phyloP scores from a whole-genome alignment of 2,113 vertebrate genomes.

The Alethe diademata region DNA sequence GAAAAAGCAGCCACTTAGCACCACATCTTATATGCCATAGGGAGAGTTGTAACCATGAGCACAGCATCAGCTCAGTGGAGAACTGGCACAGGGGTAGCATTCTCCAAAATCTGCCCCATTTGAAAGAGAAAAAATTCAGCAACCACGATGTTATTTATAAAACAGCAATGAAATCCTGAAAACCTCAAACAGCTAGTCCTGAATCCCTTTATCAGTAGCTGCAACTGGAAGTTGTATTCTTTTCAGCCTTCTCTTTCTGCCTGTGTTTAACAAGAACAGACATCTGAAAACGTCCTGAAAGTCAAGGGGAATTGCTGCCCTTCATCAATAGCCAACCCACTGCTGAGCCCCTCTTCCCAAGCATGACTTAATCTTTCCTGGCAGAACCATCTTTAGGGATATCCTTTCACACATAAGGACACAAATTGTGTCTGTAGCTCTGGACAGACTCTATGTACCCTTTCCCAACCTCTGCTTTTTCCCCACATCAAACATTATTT shows the following conservation, averaged over 20 bases:
- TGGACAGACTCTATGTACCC: neutral
- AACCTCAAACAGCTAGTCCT: neutral
- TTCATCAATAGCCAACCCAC: neutral
- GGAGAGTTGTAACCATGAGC: neutral
- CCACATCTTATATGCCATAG: neutral
- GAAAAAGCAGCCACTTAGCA: neutral
- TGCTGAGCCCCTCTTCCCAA: neutral
- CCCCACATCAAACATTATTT: neutral
- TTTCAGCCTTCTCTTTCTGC: neutral
- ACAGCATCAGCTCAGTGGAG: neutral
- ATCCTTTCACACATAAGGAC: neutral
- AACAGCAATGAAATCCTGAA: neutral
- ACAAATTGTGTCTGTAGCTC: neutral
- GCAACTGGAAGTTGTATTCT: neutral
- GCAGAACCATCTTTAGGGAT: slow-evolving; percentile 9
- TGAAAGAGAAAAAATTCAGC: neutral
- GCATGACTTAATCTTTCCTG: neutral
- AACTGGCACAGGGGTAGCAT: neutral
- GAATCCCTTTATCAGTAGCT: neutral
- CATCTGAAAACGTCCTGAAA: neutral
- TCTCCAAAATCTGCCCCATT: neutral
- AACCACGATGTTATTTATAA: neutral
- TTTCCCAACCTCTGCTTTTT: neutral
- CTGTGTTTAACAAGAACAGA: neutral
- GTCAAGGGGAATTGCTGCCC: neutral